Base-by-base conservation (phyloP, 1,140 invertebrate genomes). In the Danaus melanippus region DNA sequence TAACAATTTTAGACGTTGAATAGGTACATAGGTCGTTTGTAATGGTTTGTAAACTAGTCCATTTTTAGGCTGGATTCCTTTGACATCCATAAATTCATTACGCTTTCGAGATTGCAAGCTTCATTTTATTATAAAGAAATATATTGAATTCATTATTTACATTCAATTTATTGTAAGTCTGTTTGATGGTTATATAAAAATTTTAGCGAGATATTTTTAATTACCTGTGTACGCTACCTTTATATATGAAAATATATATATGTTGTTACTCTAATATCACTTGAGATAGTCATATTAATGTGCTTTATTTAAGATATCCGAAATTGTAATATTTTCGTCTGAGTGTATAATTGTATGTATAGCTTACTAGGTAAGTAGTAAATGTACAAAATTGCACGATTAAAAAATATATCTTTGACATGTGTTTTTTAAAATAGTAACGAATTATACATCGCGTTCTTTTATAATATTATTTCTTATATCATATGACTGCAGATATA, bases 281-380 rank as follows among this genome's bases (percentile, higher is more conserved):
- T 48, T 57, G 43, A 41, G 45, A 55, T 58, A 58, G 48, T 49
- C 39, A 54, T 50, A 32, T 32, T 32, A 50, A 59, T 50, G 42
- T 49, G 41, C 50, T 47, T 9, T 58, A 58, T 46, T 62, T 50
- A 50, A 42, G 42, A 47, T 60, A 59, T 56, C 32, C 43, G 15
- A 64, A 60, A 53, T 57, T 56, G 53, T 58, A 67, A 59, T 59
- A 69, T 61, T 67, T 66, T 46, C 11, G 11, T 76, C 54, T 73
- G 67, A 68, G 72, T 79, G 76, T 79, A 71, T 67, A 79, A 63
- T 72, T 71, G 68, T 74, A 74, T 65, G 69, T 71, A 77, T 58
- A 60, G 76, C 76, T 79, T 79, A 54, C 52, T 77, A 75, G 72
- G 64, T 32, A 32, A 32, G 21, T 71, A 76, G 67, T 70, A 57